Conservation (phyloP, 2,113 vertebrate species). For the Porphyrio hochstetteri region DNA sequence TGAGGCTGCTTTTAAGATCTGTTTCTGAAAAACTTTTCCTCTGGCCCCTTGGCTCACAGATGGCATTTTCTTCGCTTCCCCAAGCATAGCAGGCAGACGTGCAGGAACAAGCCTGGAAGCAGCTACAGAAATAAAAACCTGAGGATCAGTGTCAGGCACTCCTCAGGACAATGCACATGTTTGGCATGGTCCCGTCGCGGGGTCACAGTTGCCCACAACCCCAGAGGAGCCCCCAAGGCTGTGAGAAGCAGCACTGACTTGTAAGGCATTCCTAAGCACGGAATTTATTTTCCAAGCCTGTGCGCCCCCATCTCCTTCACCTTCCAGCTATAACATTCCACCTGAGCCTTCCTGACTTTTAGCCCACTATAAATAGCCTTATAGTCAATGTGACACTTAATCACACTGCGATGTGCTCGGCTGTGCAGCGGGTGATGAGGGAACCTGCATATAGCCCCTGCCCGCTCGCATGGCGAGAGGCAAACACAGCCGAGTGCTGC, state of each 20-base stretch:
- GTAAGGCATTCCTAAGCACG: background rate
- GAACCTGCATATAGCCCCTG: background rate
- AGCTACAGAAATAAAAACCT: background rate
- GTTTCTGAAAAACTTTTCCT: background rate
- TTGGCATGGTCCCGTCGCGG: background rate
- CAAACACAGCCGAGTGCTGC: background rate
- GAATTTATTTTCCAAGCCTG: background rate
- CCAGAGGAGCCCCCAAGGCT: background rate
- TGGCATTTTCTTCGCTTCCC: background rate
- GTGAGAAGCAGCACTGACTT: background rate
- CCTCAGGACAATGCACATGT: background rate
- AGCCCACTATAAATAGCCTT: background rate
- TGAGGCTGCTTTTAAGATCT: background rate
- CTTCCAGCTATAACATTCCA: background rate
- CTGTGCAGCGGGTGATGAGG: background rate
- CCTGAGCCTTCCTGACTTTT: slow-evolving; percentile 11
- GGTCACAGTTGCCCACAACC: background rate
- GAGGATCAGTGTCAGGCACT: background rate
- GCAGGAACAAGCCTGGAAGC: background rate
- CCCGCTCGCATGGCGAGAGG: background rate
- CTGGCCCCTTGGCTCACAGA: background rate
- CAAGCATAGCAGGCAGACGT: background rate
- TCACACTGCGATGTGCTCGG: background rate
- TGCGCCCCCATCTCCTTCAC: background rate
- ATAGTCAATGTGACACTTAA: background rate